Evolutionary conservation across 2,888 invertebrate genomes (phyloP), one percentile per base, ranked within the genome.

Genomic region (Erebia ligea): DNA sequence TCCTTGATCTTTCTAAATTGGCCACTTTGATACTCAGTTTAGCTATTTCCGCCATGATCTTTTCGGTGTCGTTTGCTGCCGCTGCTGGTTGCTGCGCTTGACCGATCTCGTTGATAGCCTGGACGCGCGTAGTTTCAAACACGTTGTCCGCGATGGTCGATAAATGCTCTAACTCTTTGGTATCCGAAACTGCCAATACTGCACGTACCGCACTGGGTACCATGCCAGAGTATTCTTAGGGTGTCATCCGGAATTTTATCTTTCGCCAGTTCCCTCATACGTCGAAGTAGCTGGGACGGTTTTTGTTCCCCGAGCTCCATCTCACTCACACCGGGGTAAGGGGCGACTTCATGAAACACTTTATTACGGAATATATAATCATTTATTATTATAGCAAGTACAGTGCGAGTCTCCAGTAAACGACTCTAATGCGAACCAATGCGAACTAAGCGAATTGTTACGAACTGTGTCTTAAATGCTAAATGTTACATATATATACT

Each of bases 71-170:
- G 9, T 19, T 57, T 19, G 48, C 10, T 50, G 63, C 19, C 25
- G 50, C 50, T n/a, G n/a, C n/a, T 5, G 50, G 15, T 50, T 11
- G 50, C n/a, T 50, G 50, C n/a, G 50, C 6, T 21, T 63, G 50
- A 15, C n/a, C 17, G 10, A 61, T 40, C 19, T 59, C 67, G 10
- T 25, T 17, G 34, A 61, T 17, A 9, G 34, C 15, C 50, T 50
- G 42, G 45, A 59, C 19, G 15, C 52, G 59, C 34, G 52, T 52
- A 52, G 52, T 61, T 54, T 68, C 68, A 10, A 68, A 21, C 11
- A 68, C 42, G 40, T 68, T 68, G 42, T 68, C 68, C 2, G 68
- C 68, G 1, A 68, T 42, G 9, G 8, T 34, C 6, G 68, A 50
- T 11, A 62, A 40, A 15, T 61, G 59, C 10, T 61, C 61, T 2